Conservation (phyloP, 2,113 vertebrate genomes). For the Terrapene triunguis region DNA sequence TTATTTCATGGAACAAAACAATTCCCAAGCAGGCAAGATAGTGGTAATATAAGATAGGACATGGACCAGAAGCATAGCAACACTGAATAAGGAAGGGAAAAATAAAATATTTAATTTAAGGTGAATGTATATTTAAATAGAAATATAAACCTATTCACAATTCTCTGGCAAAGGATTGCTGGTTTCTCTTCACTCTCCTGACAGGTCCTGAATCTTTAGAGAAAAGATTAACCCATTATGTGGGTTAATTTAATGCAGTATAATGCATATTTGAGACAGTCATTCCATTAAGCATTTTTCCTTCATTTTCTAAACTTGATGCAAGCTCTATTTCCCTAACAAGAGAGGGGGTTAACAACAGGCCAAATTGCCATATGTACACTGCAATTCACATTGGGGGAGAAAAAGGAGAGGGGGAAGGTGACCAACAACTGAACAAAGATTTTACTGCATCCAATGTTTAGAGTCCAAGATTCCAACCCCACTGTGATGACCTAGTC, state of each 20-base stretch:
- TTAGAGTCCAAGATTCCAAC: background rate
- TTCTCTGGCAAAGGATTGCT: constrained; percentile 29
- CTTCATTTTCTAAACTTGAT: constrained; percentile 50
- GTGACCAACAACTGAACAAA: background rate
- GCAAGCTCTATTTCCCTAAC: constrained; percentile 32
- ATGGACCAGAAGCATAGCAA: background rate
- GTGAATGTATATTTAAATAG: constrained; percentile 29
- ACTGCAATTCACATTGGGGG: constrained; percentile 22
- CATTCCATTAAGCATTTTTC: constrained; percentile 47
- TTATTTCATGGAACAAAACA: constrained; percentile 34
- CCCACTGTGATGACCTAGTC: background rate
- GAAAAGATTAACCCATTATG: constrained; percentile 65
- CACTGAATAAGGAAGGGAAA: constrained; percentile 13
- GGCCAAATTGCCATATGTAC: constrained; percentile 30
- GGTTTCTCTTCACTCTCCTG: constrained; percentile 59
- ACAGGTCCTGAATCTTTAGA: constrained; percentile 65
- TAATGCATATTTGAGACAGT: constrained; percentile 16
- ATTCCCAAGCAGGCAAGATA: background rate
- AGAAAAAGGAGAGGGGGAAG: background rate
- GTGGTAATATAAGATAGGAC: background rate
- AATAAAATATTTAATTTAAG: constrained; percentile 6
- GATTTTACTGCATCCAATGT: background rate
- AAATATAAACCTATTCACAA: constrained; percentile 46
- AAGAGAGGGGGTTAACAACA: constrained; percentile 38
- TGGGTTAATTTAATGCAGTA: constrained; percentile 66